Conservation (phyloP, 2,888 invertebrate species). For the Tribolium freemani region DNA sequence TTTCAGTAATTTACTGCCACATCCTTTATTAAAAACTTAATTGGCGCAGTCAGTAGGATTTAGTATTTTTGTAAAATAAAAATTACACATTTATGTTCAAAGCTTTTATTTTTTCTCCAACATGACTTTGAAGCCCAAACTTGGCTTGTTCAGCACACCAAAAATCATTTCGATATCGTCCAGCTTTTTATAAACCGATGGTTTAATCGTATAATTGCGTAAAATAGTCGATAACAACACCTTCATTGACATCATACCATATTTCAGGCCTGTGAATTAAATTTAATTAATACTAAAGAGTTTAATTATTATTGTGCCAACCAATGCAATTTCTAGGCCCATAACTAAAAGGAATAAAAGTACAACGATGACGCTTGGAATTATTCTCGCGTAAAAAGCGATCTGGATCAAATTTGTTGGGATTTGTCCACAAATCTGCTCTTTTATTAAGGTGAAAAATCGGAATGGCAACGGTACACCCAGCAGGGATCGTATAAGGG, state of each 20-base stretch:
- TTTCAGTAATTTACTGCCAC: too few relatives aligned
- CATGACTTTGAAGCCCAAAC: not conserved
- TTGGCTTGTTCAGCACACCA: not conserved
- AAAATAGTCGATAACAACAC: not conserved
- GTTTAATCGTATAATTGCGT: not conserved
- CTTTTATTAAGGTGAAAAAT: not conserved
- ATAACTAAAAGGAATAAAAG: slow-evolving; percentile 16
- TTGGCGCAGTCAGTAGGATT: too few relatives aligned
- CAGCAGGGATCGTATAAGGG: not conserved
- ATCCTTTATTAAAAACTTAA: too few relatives aligned
- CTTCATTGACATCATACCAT: slow-evolving; percentile 11
- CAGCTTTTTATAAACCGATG: not conserved
- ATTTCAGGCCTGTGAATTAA: not conserved
- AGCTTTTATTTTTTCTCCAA: not conserved
- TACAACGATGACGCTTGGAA: not conserved
- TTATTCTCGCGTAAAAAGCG: slow-evolving; percentile 1
- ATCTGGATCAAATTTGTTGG: slow-evolving; percentile 1
- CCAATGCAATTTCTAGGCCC: slow-evolving; percentile 13
- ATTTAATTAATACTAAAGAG: not conserved
- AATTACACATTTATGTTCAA: not conserved
- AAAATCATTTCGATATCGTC: not conserved
- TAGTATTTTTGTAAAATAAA: too few relatives aligned
- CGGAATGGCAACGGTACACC: not conserved
- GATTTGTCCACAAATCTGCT: slow-evolving; percentile 2
- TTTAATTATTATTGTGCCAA: not conserved